Conservation (phyloP, 2,797 vertebrate species). For the Clarias laeviceps region DNA sequence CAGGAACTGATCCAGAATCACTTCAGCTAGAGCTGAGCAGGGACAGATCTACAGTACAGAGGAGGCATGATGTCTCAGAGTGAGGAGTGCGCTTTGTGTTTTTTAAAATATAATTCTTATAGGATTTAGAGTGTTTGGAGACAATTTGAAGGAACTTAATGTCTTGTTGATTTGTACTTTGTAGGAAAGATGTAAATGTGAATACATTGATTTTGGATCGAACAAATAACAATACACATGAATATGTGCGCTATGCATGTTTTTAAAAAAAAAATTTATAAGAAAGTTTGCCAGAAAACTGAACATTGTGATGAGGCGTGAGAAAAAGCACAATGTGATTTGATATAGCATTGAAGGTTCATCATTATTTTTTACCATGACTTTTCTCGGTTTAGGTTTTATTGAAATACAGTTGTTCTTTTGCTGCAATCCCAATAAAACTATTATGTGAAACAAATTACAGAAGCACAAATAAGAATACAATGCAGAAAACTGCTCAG, state of each 20-base stretch:
- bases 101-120: too few species aligned
- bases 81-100: neutral
- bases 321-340: neutral
- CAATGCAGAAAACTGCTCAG: too few species aligned
- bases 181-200: neutral
- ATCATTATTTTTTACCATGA: too few species aligned
- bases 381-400: too few species aligned
- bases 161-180: neutral
- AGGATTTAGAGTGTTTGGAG: neutral
- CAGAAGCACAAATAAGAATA: too few species aligned
- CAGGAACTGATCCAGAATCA: conserved; percentile 85
- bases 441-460: too few species aligned
- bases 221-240: neutral
- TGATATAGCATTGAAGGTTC: too few species aligned
- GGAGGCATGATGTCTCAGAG: neutral
- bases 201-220: neutral
- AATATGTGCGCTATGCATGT: neutral
- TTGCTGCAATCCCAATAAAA: too few species aligned
- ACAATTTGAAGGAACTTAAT: too few species aligned
- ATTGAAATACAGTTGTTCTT: too few species aligned
- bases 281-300: neutral
- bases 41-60: neutral
- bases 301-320: too few species aligned
- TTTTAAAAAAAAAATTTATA: neutral
- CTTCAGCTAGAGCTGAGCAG: conserved; percentile 74